These are phyloP conservation scores for Vanessa tameamea DNA, from an alignment of 1,140 invertebrate genomes.

Conservation along the genomic window DNA sequence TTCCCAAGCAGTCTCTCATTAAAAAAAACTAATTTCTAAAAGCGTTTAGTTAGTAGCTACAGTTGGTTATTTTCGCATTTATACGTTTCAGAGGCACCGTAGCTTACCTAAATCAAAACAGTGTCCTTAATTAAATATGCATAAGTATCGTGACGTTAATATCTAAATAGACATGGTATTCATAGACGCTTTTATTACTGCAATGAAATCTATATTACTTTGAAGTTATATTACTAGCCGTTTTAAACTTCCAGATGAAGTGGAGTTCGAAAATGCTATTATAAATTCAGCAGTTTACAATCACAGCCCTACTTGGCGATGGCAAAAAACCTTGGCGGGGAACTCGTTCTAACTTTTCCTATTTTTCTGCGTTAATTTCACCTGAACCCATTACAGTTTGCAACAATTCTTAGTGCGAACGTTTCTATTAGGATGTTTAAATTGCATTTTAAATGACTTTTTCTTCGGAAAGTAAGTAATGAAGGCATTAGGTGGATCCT, in stretches of 20 bases:
- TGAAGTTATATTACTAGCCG: constrained; percentile 71
- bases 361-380: constrained; percentile 81
- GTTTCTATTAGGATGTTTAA: constrained; percentile 76
- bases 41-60: no score
- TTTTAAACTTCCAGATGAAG: constrained; percentile 76
- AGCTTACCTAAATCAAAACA: no score
- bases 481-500: constrained; percentile 19
- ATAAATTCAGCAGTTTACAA: constrained; percentile 81
- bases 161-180: neutral
- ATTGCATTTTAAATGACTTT: constrained; percentile 77
- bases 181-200: constrained; percentile 27
- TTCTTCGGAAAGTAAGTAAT: constrained; percentile 32
- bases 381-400: constrained; percentile 80
- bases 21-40: no score
- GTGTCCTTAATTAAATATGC: no score
- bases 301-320: constrained; percentile 74
- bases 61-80: no score
- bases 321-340: constrained; percentile 72
- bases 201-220: constrained; percentile 59
- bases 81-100: no score
- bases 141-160: neutral
- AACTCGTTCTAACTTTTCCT: constrained; percentile 81
- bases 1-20: no score
- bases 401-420: constrained; percentile 79
- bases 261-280: constrained; percentile 79